Base-by-base conservation (phyloP, 2,797 vertebrate species). In the Caiman crocodilus region DNA sequence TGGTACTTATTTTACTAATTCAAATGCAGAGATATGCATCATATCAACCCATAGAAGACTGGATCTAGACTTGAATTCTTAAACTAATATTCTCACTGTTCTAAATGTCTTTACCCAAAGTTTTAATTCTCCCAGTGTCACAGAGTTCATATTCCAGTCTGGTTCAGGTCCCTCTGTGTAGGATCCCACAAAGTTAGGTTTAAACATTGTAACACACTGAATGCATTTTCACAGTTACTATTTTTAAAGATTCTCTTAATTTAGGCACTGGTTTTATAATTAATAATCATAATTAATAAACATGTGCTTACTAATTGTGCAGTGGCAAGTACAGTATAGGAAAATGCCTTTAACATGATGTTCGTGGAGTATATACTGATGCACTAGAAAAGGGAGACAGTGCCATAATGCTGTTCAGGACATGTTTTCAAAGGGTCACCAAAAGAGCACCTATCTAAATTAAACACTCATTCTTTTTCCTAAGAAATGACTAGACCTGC, bases 241-340 rank as follows among this genome's bases (percentile, higher is more conserved):
- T 18, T 91, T 64, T 83, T 83, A 81, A 61, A 28, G 26, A 85
- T 4, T 67, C 83, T 92, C 90, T 88, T 85, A 35, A 85, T 85
- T 79, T 90, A 28, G 11, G 69, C 76, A 88, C 64, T 92, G 25
- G 55, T 28, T 63, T 20, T 71, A 86, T 79, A 84, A 89, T 50
- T 50, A 50, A 50, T 50, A 50, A 50, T 50, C 42, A 50, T 50
- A 50, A 50, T 50, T 50, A 50, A 50, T 50, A 11, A 50, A 50
- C 42, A 50, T 50, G 42, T 50, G 42, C 65, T 85, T 35, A 87
- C 32, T 56, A 82, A 76, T 30, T 71, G 67, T 74, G 89, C 94
- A 93, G 63, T 65, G 71, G 71, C 28, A 88, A 79, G 60, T 35
- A 69, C 65, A 69, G 67, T 23, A 20, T 69, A 21, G 23, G 21